Evolutionary conservation across 2,888 invertebrate species (phyloP).

Genomic region (Rapana venosa): DNA sequence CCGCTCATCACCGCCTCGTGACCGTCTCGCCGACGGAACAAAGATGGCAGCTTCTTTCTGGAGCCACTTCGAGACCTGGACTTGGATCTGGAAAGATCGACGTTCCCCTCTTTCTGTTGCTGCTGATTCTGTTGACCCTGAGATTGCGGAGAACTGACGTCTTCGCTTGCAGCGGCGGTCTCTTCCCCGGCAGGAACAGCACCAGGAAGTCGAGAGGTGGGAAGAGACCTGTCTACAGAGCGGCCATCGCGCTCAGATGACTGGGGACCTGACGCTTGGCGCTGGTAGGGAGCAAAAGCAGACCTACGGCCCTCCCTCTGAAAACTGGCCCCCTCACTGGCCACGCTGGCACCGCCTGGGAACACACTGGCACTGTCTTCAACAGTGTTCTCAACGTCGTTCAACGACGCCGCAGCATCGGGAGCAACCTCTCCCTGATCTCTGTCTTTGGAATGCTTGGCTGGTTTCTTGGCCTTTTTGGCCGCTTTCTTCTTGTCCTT

Average conservation of each 20-base stretch:
- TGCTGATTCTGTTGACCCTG: not conserved
- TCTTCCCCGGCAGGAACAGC: not conserved
- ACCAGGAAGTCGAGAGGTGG: not conserved
- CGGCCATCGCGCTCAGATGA: not conserved
- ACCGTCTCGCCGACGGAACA: constrained; percentile 50
- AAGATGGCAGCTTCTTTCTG: constrained; percentile 48
- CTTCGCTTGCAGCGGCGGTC: not conserved
- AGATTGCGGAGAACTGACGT: not conserved
- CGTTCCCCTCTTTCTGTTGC: not conserved
- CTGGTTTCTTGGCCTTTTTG: constrained; percentile 26
- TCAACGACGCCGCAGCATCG: not conserved
- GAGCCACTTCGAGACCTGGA: constrained; percentile 53
- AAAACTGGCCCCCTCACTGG: not conserved
- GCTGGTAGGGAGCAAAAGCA: not conserved
- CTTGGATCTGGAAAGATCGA: constrained; percentile 37
- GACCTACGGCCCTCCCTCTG: not conserved
- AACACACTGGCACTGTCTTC: not conserved
- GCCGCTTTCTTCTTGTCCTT: constrained; percentile 40
- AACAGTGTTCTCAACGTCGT: not conserved
- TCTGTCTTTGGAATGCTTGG: constrained; percentile 35
- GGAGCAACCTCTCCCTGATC: not conserved
- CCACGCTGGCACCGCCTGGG: not conserved
- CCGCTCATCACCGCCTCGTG: constrained; percentile 34
- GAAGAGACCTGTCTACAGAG: not conserved
- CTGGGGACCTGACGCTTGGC: not conserved